These are phyloP conservation scores for Catostomus latipinnis DNA, from an alignment of 2,797 vertebrate species.

Conservation along the genomic window DNA sequence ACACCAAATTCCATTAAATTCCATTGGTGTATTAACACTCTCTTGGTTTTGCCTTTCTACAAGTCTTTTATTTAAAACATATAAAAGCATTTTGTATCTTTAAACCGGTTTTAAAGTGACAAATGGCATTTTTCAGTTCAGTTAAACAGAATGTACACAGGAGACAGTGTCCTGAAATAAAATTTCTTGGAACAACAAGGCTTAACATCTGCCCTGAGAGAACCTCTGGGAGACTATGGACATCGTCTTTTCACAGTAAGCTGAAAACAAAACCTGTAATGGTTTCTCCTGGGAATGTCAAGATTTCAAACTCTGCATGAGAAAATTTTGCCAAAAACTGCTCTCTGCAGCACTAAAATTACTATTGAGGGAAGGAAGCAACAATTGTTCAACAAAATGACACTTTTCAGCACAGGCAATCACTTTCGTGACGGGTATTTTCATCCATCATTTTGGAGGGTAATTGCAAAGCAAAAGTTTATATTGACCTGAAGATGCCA, in stretches of 20 bases:
- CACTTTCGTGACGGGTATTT: conserved; percentile 15
- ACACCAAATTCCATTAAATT: no score
- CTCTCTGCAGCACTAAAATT: conserved; percentile 5
- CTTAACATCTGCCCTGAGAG: not conserved
- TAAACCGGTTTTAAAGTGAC: not conserved
- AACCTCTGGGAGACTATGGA: conserved; percentile 8
- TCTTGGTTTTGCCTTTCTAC: no score
- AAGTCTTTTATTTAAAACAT: no score
- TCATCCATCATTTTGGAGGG: conserved; percentile 7
- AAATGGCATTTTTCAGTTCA: not conserved
- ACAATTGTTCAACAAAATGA: conserved; percentile 18
- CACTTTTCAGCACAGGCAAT: conserved; percentile 19
- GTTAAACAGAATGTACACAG: not conserved
- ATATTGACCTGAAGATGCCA: not conserved
- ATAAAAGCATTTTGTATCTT: not conserved
- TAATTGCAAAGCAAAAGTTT: conserved; percentile 5
- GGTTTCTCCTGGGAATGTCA: conserved; percentile 3
- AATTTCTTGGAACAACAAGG: conserved; percentile 1
- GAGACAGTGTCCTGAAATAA: not conserved
- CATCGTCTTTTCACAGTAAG: conserved; percentile 3
- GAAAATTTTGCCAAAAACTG: not conserved
- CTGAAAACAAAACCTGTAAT: conserved; percentile 20
- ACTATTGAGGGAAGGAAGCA: not conserved
- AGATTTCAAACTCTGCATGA: conserved; percentile 16
- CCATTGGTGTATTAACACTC: no score